phyloP scores from a whole-genome alignment of 2,888 invertebrate genomes.

The Furcula furcula region DNA sequence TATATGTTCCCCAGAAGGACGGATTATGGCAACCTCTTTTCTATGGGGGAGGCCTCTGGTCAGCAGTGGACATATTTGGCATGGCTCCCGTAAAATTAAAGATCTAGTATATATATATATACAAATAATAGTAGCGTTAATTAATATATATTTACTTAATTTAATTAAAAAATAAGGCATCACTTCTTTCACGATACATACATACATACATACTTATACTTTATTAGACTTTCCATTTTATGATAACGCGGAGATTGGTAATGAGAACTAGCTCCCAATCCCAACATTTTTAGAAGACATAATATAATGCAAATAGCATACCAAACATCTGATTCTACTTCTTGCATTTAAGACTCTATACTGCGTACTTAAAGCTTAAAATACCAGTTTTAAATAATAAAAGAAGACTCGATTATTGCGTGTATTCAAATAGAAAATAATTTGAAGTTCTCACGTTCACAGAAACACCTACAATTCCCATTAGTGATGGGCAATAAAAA shows the following conservation, averaged over 20 bases:
- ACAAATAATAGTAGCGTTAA: no score
- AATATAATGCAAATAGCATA: neutral
- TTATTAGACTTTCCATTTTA: conserved; percentile 63
- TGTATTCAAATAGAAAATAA: conserved; percentile 26
- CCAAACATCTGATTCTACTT: neutral
- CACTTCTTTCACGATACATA: no score
- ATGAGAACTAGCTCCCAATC: conserved; percentile 46
- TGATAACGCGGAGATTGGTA: conserved; percentile 39
- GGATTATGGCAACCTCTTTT: no score
- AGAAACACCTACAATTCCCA: conserved; percentile 2
- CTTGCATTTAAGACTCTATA: neutral
- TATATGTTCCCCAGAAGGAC: no score
- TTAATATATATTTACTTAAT: no score
- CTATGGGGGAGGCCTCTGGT: no score
- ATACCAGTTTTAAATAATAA: neutral
- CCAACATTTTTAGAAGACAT: conserved; percentile 21
- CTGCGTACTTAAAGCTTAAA: neutral
- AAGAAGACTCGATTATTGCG: neutral
- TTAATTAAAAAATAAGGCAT: no score
- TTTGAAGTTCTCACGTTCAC: conserved; percentile 26
- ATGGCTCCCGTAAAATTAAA: no score
- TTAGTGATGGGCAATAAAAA: conserved; percentile 22
- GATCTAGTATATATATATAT: no score
- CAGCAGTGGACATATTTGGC: no score
- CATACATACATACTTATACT: no score